phyloP scores from a whole-genome alignment of 2,888 invertebrate species.

The Pimpla rufipes region DNA sequence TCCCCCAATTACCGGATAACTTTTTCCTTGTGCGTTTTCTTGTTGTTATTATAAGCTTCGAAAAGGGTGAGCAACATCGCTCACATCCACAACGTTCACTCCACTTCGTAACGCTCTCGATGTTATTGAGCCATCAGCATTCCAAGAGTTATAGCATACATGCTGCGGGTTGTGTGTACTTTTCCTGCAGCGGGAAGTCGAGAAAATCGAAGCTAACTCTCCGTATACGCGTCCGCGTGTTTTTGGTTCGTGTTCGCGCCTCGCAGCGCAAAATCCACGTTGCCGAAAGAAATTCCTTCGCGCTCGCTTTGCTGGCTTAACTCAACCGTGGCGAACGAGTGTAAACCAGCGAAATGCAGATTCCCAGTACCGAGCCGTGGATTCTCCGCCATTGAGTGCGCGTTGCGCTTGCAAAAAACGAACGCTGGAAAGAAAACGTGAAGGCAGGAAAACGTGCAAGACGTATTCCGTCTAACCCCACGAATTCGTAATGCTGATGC shows the following conservation, averaged over 20 bases:
- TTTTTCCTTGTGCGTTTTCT: too few relatives aligned
- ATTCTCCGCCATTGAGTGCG: neutral
- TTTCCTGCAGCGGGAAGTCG: too few relatives aligned
- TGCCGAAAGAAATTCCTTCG: conserved; percentile 39
- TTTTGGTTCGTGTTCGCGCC: too few relatives aligned
- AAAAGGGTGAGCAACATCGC: too few relatives aligned
- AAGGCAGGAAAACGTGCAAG: neutral
- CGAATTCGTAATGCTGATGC: too few relatives aligned
- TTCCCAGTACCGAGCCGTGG: neutral
- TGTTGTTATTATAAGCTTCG: too few relatives aligned
- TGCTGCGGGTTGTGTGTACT: neutral
- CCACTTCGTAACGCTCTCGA: conserved; percentile 51
- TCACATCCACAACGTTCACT: too few relatives aligned
- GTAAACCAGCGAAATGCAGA: conserved; percentile 37
- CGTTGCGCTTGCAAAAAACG: neutral
- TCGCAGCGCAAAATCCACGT: neutral
- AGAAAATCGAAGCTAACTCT: too few relatives aligned
- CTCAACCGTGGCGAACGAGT: conserved; percentile 15
- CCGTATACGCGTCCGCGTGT: too few relatives aligned
- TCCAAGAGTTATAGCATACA: conserved; percentile 64
- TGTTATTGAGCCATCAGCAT: conserved; percentile 71
- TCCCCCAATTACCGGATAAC: too few relatives aligned
- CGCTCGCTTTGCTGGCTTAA: conserved; percentile 26
- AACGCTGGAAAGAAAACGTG: neutral
- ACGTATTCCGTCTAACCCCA: neutral